Percentiles rank a stretch among this genome's conserved stretches.
phyloP scores from a whole-genome alignment of 2,113 vertebrate genomes.

The Recurvirostra avosetta region DNA sequence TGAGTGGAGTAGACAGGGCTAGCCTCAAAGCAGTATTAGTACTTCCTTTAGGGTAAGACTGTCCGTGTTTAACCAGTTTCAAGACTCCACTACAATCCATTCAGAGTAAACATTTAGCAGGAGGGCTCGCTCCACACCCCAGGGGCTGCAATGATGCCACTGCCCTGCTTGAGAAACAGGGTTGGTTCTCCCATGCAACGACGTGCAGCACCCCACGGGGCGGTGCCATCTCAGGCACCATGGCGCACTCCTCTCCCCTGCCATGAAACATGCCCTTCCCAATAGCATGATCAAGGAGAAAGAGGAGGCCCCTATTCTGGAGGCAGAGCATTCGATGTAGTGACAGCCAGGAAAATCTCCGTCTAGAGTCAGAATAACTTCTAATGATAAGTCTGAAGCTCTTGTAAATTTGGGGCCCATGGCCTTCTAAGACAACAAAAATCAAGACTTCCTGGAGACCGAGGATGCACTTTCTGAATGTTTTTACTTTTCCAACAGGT shows the following conservation, averaged over 20 bases:
- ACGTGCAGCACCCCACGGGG: neutral
- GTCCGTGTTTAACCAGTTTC: neutral
- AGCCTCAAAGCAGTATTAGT: neutral
- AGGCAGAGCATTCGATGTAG: neutral
- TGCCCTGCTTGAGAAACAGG: neutral
- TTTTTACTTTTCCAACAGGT: slow-evolving; percentile 68
- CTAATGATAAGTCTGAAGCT: neutral
- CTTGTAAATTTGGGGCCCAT: neutral
- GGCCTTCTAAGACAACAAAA: neutral
- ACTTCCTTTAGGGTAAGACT: neutral
- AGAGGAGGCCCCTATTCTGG: neutral
- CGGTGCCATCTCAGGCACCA: neutral
- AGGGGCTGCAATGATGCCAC: neutral
- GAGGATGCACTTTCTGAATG: neutral
- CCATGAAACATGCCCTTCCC: neutral
- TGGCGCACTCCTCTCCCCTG: neutral
- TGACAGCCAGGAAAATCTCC: neutral
- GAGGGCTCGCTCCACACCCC: neutral
- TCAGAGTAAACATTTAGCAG: neutral
- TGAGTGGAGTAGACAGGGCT: neutral
- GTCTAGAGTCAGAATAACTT: neutral
- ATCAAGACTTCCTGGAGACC: neutral
- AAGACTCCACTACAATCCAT: neutral
- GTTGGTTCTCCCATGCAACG: accelerated
- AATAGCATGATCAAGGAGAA: neutral